Evolutionary conservation across 2,888 invertebrate genomes (phyloP).

Genomic region (Pocota personata): DNA sequence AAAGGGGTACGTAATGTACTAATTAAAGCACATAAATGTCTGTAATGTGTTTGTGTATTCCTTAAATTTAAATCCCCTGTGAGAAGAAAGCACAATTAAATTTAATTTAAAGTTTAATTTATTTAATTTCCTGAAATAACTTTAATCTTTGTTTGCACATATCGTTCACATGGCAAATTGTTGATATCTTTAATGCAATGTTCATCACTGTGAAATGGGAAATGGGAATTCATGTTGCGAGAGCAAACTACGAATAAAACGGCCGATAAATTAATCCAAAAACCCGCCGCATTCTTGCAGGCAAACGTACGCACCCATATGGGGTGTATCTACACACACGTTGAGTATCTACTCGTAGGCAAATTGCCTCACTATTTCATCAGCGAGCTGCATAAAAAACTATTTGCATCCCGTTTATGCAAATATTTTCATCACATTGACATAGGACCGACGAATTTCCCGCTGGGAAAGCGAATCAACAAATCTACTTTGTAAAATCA

Average conservation of each 20-base stretch:
- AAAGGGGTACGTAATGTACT: conserved; percentile 57
- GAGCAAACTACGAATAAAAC: conserved; percentile 11
- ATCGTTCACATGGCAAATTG: conserved; percentile 20
- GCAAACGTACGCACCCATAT: conserved; percentile 18
- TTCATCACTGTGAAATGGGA: not conserved
- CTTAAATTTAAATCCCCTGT: not conserved
- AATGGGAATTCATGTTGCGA: conserved; percentile 25
- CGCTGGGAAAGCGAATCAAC: conserved; percentile 54
- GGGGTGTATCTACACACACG: not conserved
- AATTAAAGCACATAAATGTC: not conserved
- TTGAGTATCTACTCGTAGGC: not conserved
- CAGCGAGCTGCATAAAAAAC: conserved; percentile 32
- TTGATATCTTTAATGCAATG: conserved; percentile 45
- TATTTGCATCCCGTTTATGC: conserved; percentile 71
- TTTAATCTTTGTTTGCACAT: not conserved
- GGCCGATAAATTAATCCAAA: conserved; percentile 22
- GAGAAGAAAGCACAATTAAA: not conserved
- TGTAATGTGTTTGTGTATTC: no score
- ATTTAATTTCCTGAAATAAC: not conserved
- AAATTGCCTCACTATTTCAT: conserved; percentile 9
- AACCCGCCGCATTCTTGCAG: not conserved
- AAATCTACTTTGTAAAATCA: conserved; percentile 11
- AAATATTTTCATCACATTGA: conserved; percentile 61
- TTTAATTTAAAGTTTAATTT: not conserved
- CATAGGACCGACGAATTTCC: conserved; percentile 33